phyloP scores from a whole-genome alignment of 2,113 vertebrate genomes.

The Cyphomyrus plagiostoma region DNA sequence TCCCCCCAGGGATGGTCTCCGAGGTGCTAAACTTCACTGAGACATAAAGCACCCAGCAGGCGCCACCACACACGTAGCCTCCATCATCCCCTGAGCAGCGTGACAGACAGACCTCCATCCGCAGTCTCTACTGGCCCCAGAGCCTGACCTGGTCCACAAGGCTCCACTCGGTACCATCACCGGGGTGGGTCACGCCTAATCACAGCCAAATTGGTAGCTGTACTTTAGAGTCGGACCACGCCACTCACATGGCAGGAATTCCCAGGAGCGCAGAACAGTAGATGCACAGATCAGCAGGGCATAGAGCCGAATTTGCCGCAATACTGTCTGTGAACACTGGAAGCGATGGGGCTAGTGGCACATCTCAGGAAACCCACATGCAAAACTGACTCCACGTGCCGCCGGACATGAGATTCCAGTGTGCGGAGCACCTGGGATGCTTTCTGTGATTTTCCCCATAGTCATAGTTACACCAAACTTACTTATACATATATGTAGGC shows the following conservation, averaged over 20 bases:
- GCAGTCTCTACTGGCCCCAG: background rate
- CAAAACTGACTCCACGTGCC: background rate
- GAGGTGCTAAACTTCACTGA: background rate
- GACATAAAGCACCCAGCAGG: background rate
- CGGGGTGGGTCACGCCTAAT: background rate
- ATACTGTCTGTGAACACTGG: background rate
- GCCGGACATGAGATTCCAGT: background rate
- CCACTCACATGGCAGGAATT: background rate
- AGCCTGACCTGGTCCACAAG: background rate
- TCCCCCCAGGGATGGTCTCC: background rate
- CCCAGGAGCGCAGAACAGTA: background rate
- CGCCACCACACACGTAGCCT: background rate
- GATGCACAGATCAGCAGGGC: background rate
- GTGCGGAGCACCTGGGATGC: conserved; percentile 43
- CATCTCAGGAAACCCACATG: background rate
- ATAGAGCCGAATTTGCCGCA: background rate
- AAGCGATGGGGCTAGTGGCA: background rate
- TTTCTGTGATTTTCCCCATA: conserved; percentile 47
- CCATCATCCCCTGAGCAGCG: background rate
- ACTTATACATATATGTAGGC: conserved; percentile 62
- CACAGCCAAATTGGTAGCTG: background rate
- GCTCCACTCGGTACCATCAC: background rate
- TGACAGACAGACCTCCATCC: background rate
- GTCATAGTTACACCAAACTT: conserved; percentile 52
- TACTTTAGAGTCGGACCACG: background rate